These are phyloP conservation scores for Xestobium rufovillosum DNA, from an alignment of 2,888 invertebrate genomes.

Conservation along the genomic window DNA sequence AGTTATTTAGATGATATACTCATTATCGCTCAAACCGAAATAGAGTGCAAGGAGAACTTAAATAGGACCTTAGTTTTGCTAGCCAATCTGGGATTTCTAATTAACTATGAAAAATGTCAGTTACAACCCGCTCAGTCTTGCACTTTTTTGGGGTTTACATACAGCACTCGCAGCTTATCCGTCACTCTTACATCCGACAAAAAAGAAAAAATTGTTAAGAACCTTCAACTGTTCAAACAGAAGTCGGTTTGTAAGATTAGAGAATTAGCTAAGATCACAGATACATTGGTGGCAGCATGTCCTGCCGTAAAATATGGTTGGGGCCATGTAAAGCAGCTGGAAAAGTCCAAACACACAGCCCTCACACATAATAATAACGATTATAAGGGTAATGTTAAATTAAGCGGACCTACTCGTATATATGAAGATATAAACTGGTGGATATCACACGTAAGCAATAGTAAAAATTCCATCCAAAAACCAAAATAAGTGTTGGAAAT, in stretches of 20 bases:
- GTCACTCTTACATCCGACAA: constrained; percentile 13
- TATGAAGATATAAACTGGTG: constrained; percentile 25
- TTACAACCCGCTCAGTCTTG: constrained; percentile 14
- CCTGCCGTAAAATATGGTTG: too few species aligned
- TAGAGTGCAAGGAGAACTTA: constrained; percentile 16
- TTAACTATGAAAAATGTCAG: constrained; percentile 18
- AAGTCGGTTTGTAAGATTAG: constrained; percentile 19
- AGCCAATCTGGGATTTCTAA: too few species aligned
- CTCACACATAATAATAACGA: constrained; percentile 11
- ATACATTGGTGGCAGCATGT: constrained; percentile 21
- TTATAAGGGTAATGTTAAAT: constrained; percentile 14
- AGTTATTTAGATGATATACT: constrained; percentile 25
- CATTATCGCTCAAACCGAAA: constrained; percentile 13
- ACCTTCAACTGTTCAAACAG: constrained; percentile 6
- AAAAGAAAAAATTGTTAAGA: constrained; percentile 9
- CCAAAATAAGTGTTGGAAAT: constrained; percentile 17
- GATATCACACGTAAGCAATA: constrained; percentile 14
- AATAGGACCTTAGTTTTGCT: constrained; percentile 11
- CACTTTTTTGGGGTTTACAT: constrained; percentile 21
- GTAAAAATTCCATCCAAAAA: constrained; percentile 11
- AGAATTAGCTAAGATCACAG: constrained; percentile 21
- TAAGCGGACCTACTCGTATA: constrained; percentile 12
- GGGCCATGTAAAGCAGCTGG: constrained; percentile 19
- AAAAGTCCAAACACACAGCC: constrained; percentile 18
- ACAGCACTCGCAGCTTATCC: constrained; percentile 14